A percentile compares a stretch with the other conserved stretches of the same genome.
Evolutionary conservation across 2,888 invertebrate species (phyloP).

Genomic region (Tenodera sinensis): DNA sequence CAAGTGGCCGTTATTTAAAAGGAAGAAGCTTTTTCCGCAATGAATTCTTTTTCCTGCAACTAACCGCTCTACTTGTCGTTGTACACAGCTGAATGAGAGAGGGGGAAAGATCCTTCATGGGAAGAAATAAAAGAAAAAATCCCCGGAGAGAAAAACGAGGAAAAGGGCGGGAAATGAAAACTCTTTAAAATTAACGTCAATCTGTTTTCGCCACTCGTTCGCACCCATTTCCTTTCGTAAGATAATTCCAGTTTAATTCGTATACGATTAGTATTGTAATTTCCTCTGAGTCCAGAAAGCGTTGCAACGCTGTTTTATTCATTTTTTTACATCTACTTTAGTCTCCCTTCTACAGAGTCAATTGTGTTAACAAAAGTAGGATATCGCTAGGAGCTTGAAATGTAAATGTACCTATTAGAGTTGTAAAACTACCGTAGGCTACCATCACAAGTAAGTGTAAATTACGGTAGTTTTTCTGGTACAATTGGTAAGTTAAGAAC

Average conservation of each 20-base stretch:
- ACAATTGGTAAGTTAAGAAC: too few relatives aligned
- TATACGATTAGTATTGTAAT: conserved; percentile 22
- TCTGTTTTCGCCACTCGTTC: conserved; percentile 5
- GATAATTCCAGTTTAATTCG: conserved; percentile 22
- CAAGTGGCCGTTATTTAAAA: background rate
- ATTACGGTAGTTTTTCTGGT: too few relatives aligned
- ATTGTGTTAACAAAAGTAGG: background rate
- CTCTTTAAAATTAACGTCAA: conserved; percentile 11
- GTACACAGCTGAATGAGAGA: background rate
- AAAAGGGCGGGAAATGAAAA: background rate
- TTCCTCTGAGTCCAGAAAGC: background rate
- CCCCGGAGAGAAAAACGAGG: background rate
- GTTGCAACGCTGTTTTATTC: background rate
- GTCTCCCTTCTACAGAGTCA: background rate
- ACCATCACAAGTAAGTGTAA: too few relatives aligned
- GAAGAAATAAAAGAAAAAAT: background rate
- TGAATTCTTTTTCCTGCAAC: background rate
- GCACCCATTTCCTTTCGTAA: conserved; percentile 16
- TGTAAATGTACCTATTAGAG: too few relatives aligned
- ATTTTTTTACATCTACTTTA: background rate
- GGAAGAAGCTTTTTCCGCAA: background rate
- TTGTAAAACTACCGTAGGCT: too few relatives aligned
- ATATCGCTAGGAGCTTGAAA: background rate
- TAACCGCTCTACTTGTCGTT: background rate
- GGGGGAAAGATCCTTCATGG: background rate